phyloP scores from a whole-genome alignment of 2,888 invertebrate species.

The Tubulanus polymorphus region DNA sequence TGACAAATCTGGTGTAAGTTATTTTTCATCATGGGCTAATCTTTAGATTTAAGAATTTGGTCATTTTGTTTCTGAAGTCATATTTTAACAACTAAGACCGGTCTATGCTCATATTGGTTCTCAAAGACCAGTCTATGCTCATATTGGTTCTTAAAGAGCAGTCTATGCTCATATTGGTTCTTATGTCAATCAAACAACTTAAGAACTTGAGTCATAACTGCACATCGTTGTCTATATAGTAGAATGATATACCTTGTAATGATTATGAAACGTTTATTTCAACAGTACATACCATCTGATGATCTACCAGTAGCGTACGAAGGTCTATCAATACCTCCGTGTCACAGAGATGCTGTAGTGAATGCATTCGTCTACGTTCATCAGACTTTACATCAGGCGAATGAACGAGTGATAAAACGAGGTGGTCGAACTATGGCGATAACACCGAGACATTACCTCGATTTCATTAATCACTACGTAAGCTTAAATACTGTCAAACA shows the following conservation, averaged over 20 bases:
- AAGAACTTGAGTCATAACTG: no score
- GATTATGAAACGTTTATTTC: constrained; percentile 17
- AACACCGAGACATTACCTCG: constrained; percentile 95
- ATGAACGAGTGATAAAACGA: constrained; percentile 81
- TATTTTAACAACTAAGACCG: no score
- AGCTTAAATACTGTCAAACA: constrained; percentile 24
- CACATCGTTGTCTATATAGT: no score
- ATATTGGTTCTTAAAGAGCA: no score
- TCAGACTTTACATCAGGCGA: constrained; percentile 93
- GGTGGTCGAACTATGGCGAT: constrained; percentile 96
- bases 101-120: no score
- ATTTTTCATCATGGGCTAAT: no score
- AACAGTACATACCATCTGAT: constrained; percentile 83
- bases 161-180: no score
- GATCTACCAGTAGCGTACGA: constrained; percentile 86
- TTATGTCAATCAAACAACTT: no score
- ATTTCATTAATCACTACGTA: constrained; percentile 98
- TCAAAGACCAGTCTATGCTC: no score
- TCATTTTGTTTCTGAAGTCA: no score
- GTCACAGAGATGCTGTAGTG: constrained; percentile 93
- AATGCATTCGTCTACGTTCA: constrained; percentile 98
- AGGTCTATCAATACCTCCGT: constrained; percentile 59
- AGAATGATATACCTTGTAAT: no score
- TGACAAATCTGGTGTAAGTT: constrained; percentile 59
- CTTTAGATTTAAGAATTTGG: no score